Evolutionary conservation across 2,888 invertebrate genomes (phyloP).

Genomic region (Drosophila trichaetosa): DNA sequence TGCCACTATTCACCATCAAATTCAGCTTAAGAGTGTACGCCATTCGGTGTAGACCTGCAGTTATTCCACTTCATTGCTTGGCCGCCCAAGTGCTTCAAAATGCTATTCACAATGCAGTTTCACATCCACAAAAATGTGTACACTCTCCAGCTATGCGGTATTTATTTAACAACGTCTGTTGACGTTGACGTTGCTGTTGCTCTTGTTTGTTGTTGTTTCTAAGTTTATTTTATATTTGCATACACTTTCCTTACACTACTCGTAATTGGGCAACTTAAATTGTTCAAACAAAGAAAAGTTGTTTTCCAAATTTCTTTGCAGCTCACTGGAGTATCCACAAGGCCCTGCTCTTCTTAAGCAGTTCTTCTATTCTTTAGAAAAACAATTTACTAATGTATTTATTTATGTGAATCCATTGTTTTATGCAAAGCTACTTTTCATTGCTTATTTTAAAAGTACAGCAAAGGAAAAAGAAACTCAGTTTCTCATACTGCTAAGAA

Average conservation of each 20-base stretch:
- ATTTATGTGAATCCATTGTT: neutral
- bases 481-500: neutral
- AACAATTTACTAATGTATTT: neutral
- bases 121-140: constrained; percentile 44
- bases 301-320: constrained; percentile 25
- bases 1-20: neutral
- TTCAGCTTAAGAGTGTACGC: constrained; percentile 15
- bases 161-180: constrained; percentile 56
- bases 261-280: constrained; percentile 66
- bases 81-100: constrained; percentile 27
- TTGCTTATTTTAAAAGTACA: neutral
- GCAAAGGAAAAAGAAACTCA: too few species aligned
- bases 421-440: neutral
- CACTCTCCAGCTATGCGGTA: constrained; percentile 36
- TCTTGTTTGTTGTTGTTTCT: constrained; percentile 24
- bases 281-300: constrained; percentile 39
- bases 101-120: constrained; percentile 41
- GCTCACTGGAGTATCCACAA: neutral
- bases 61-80: constrained; percentile 27
- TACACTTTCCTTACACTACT: constrained; percentile 37
- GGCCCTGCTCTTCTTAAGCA: neutral
- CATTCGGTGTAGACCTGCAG: constrained; percentile 3
- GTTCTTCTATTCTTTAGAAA: neutral
- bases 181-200: constrained; percentile 51
- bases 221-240: constrained; percentile 57